Evolutionary conservation across 1,140 invertebrate genomes (phyloP).

Genomic region (Bombus superbus): DNA sequence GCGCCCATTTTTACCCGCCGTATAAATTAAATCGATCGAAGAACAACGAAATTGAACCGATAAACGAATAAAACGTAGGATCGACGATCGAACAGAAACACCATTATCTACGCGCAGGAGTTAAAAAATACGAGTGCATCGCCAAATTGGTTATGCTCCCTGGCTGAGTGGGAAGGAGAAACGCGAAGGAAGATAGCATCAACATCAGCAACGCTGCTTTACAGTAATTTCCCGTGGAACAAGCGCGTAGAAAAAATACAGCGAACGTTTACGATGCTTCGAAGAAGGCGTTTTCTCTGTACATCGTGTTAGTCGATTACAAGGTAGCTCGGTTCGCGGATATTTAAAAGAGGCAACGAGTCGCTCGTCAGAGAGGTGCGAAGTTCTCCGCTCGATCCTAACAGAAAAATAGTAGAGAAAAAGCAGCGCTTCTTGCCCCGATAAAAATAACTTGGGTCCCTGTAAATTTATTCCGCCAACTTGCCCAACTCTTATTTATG

Average conservation of each 20-base stretch:
- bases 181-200: not conserved
- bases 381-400: not conserved
- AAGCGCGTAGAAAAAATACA: not conserved
- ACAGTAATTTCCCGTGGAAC: not conserved
- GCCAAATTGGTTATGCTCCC: not conserved
- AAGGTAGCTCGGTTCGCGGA: not conserved
- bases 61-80: not conserved
- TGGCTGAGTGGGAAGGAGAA: no score
- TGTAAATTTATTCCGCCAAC: conserved; percentile 39
- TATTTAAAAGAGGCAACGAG: conserved; percentile 22
- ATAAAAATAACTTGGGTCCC: conserved; percentile 33
- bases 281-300: conserved; percentile 6
- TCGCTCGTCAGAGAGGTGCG: not conserved
- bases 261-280: conserved; percentile 24
- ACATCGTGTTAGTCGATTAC: conserved; percentile 8
- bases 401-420: not conserved
- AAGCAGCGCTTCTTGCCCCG: not conserved
- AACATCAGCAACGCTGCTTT: not conserved
- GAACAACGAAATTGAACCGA: not conserved
- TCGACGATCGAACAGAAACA: not conserved
- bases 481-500: conserved; percentile 26
- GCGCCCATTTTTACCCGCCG: no score
- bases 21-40: no score
- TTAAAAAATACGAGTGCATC: not conserved
- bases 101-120: accelerated